Conservation (phyloP, 2,888 invertebrate genomes). For the Taenaris catops region DNA sequence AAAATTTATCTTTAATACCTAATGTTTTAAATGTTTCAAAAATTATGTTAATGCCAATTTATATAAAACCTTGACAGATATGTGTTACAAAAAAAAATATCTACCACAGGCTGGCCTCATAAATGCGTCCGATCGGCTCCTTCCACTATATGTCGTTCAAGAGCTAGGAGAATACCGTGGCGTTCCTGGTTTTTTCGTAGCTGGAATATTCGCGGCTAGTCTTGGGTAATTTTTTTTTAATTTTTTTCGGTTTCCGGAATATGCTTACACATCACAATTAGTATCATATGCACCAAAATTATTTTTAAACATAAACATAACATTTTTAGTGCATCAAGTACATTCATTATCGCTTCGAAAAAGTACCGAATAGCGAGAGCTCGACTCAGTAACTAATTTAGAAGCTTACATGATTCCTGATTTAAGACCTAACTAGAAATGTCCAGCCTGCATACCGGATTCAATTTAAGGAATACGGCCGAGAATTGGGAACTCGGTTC, state of each 20-base stretch:
- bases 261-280: too few relatives aligned
- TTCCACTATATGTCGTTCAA: slow-evolving; percentile 94
- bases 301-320: too few relatives aligned
- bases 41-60: too few relatives aligned
- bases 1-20: too few relatives aligned
- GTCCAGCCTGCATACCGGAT: slow-evolving; percentile 57
- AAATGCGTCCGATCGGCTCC: slow-evolving; percentile 87
- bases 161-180: slow-evolving; percentile 87
- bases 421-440: slow-evolving; percentile 50
- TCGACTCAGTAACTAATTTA: slow-evolving; percentile 40
- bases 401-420: slow-evolving; percentile 34
- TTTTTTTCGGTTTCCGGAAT: too few relatives aligned
- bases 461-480: slow-evolving; percentile 41
- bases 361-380: slow-evolving; percentile 32
- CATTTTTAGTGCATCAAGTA: neutral
- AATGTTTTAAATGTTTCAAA: too few relatives aligned
- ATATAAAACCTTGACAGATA: too few relatives aligned
- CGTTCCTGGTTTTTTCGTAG: slow-evolving; percentile 95
- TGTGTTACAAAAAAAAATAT: slow-evolving; percentile 1
- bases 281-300: too few relatives aligned
- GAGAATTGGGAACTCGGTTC: slow-evolving; percentile 35
- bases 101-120: slow-evolving; percentile 79
- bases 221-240: too few relatives aligned
- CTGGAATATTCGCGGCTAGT: slow-evolving; percentile 97
- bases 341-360: too few relatives aligned